A percentile compares a stretch with the other conserved stretches of the same genome.
phyloP scores from a whole-genome alignment of 2,888 invertebrate genomes.

The Scaptomyza flava region DNA sequence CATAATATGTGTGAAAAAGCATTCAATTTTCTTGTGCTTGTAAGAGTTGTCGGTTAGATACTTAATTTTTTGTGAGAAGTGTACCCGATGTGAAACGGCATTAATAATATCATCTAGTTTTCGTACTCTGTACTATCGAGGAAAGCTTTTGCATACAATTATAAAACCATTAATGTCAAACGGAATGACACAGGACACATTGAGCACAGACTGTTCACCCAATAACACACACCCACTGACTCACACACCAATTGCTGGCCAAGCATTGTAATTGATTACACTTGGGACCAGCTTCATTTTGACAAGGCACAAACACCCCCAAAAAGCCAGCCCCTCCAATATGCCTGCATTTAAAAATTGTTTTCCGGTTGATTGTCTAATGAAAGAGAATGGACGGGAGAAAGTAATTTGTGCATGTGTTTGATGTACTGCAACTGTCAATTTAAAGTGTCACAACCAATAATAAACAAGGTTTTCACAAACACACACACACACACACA shows the following conservation, averaged over 20 bases:
- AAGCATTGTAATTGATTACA: constrained; percentile 63
- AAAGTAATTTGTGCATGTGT: constrained; percentile 19
- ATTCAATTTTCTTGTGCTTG: background rate
- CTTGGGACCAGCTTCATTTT: constrained; percentile 54
- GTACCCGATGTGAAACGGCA: constrained; percentile 6
- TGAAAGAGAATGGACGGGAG: background rate
- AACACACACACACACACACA: constrained; percentile 3
- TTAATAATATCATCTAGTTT: constrained; percentile 11
- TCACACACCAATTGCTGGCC: background rate
- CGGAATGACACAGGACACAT: constrained; percentile 42
- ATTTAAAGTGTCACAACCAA: constrained; percentile 57
- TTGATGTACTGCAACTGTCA: constrained; percentile 48
- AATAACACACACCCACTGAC: constrained; percentile 8
- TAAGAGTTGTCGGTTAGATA: background rate
- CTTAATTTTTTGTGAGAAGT: too few species aligned
- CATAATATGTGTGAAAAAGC: background rate
- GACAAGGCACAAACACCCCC: constrained; percentile 24
- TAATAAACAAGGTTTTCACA: constrained; percentile 38
- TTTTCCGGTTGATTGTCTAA: constrained; percentile 35
- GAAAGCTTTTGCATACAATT: constrained; percentile 47
- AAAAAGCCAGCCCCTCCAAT: constrained; percentile 15
- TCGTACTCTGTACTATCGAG: constrained; percentile 1
- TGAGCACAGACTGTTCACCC: constrained; percentile 18
- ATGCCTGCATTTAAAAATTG: constrained; percentile 50
- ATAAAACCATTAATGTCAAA: constrained; percentile 61